Evolutionary conservation across 2,113 vertebrate species (phyloP), one percentile per base, ranked within the genome.

Genomic region (Corvus hawaiiensis): DNA sequence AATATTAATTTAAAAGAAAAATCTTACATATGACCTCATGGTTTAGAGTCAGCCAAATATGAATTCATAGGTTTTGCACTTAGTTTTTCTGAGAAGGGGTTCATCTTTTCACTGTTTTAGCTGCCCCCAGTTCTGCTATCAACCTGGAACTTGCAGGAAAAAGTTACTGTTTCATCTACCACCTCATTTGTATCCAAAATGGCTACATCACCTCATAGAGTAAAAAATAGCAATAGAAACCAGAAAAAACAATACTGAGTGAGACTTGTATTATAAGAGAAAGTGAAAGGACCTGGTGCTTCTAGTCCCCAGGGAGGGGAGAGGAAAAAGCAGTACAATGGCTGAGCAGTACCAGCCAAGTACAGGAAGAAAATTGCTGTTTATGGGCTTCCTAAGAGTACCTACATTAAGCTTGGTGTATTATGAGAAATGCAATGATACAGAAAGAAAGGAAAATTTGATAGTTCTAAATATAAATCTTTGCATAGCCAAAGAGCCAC

Each of bases 221-320:
- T 30, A 72, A 37, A 81, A 64, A 86, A 37, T 6, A 82, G 72
- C 44, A 75, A 72, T 37, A 43, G 20, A 44, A 88, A 85, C 39
- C 18, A 56, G 55, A 35, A 89, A 44, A 84, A 91, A 72, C 59
- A 78, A 28, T 87, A 68, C 27, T 39, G 37, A 84, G 19, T 1
- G 2, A 67, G 49, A 52, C 32, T 73, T 73, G 37, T 21, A 35
- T 78, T 88, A 6, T 15, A 94, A 81, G 54, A 66, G 90, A 97
- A 97, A 95, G 93, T 96, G 88, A 94, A 95, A 95, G 86, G 66
- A 78, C 24, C 41, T 64, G 48, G 5, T 78, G 44, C n/a, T 84
- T 84, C 49, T 66, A 35, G 30, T 93, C 90, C 43, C 23, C 15
- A 13, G 86, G 49, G 88, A 82, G 49, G 46, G 64, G 67, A 87